Evolutionary conservation across 2,797 vertebrate species (phyloP), one percentile per base, ranked within the genome.

Genomic region (Oryzias dopingdopingensis): DNA sequence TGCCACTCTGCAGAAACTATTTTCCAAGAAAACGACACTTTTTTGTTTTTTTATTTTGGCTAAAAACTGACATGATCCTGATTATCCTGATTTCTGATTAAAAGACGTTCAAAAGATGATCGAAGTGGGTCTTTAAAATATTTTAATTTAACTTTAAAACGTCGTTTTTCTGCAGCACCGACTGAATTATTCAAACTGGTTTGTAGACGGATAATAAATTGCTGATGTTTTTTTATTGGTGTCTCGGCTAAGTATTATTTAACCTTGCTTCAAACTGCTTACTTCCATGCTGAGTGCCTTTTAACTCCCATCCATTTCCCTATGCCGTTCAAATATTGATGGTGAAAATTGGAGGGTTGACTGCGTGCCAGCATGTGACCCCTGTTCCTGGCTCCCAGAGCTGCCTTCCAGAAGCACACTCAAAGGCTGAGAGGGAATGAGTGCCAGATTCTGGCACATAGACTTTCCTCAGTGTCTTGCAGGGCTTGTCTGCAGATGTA

Each of bases 161-260:
- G 18, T 18, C 18, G 18, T 18, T 18, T 18, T 54, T 74, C 77
- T 77, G 80, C 85, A 85, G 88, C 80, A 77, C 80, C 77, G 72
- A 65, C 76, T 92, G 77, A 88, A 91, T 91, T 79, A 91, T 91
- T 91, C 75, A 91, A 37, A 81, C 74, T 78, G 77, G 83, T 86
- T 82, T 58, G 79, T 82, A 86, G 86, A 78, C 71, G 24, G 82
- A 83, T 91, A 90, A 92, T 92, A 92, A 92, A 92, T 90, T 89
- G 87, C 77, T 78, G 80, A 89, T 86, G 84, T 87, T 86, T 90
- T 37, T 37, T 90, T 90, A 91, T 90, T 90, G 88, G 88, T 90
- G 88, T 86, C 86, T 90, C 69, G 63, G 86, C 87, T 88, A 90
- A 93, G 89, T 90, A 91, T 91, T 91, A 91, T 92, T 92, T 93